Evolutionary conservation across 2,797 vertebrate genomes (phyloP), one percentile per base, ranked within the genome.

Genomic region (Xenentodon cancila): DNA sequence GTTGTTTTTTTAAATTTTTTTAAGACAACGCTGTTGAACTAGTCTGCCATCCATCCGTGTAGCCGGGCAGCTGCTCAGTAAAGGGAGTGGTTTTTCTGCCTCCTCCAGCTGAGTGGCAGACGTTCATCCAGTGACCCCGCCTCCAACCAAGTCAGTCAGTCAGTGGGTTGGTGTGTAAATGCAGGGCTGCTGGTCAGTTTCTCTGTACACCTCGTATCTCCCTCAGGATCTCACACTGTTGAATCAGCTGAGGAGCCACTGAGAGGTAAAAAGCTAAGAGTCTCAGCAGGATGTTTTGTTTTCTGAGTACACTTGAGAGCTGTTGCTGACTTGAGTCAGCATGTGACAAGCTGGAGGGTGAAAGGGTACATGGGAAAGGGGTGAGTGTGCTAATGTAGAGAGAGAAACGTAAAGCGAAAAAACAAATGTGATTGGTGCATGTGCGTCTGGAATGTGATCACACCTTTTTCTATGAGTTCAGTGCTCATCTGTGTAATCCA

Each of bases 131-230:
- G 42, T 22, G 43, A 45, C 19, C 59, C 79, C 59, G 54, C 65
- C 68, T 50, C 56, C 37, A 55, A 16, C 27, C 40, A 64, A 30
- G 0, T 45, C 63, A 47, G 32, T 30, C 68, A 18, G 12, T 54
- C 68, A 50, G 22, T 32, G 58, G 53, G 25, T 56, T 53, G 59
- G 55, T 75, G 55, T 71, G 63, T 85, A 56, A 68, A 85, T 76
- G 84, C 67, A 34, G 75, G 63, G 66, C 78, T 78, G 79, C 80
- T 69, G 69, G 75, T 83, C 74, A 72, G 77, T 82, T 85, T 74
- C 71, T 78, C 58, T 45, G 72, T 70, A 80, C 67, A 40, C 44
- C 49, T 68, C n/a, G 18, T 53, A 56, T 75, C 69, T 72, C 60
- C 77, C 74, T 77, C 71, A 56, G 82, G 84, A 87, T 84, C 73